Percentiles rank a stretch among this genome's conserved stretches.
phyloP scores from a whole-genome alignment of 2,888 invertebrate genomes.

The Vandiemenella viatica region DNA sequence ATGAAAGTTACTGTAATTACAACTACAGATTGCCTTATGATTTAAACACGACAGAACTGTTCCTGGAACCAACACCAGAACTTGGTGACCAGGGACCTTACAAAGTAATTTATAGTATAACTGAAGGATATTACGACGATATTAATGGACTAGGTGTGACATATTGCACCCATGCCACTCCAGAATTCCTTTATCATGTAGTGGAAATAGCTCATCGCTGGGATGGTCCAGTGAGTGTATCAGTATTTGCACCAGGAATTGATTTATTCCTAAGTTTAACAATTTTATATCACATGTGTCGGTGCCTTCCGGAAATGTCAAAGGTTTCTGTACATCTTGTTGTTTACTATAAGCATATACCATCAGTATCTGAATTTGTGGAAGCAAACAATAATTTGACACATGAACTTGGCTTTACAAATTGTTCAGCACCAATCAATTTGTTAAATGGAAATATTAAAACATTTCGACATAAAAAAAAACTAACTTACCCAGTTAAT shows the following conservation, averaged over 20 bases:
- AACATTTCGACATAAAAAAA: conserved; percentile 19
- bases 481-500: conserved; percentile 52
- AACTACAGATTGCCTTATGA: conserved; percentile 41
- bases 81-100: conserved; percentile 40
- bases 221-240: conserved; percentile 55
- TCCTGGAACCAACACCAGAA: conserved; percentile 40
- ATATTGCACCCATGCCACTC: conserved; percentile 55
- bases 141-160: conserved; percentile 37
- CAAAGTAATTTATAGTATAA: conserved; percentile 44
- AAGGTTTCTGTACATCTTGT: conserved; percentile 53
- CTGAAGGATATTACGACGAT: conserved; percentile 31
- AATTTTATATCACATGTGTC: conserved; percentile 45
- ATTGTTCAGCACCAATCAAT: conserved; percentile 9
- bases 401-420: conserved; percentile 2
- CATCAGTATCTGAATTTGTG: conserved; percentile 23
- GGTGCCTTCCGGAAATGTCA: conserved; percentile 49
- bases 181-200: conserved; percentile 51
- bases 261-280: conserved; percentile 47
- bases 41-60: conserved; percentile 35
- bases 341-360: conserved; percentile 40
- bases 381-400: background rate
- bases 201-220: conserved; percentile 49
- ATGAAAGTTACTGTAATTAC: conserved; percentile 41
- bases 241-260: conserved; percentile 49
- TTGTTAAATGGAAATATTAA: conserved; percentile 13